Conservation (phyloP, 2,888 invertebrate species). For the Scrobipalpa atriplicella region DNA sequence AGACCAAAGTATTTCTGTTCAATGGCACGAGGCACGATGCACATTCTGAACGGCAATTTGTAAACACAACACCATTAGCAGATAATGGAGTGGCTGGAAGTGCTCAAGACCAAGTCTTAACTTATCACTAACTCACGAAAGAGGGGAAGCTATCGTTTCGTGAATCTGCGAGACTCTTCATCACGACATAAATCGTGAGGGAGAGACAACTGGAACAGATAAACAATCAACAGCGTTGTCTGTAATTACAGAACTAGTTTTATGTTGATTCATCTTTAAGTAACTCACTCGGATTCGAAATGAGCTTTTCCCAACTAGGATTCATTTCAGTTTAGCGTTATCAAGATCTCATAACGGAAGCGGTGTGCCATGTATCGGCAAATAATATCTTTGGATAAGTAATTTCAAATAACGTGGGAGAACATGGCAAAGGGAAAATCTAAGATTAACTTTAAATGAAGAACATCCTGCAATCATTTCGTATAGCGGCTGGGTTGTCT, state of each 20-base stretch:
- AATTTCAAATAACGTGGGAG: slow-evolving; percentile 11
- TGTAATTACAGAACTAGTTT: slow-evolving; percentile 38
- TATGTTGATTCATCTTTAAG: slow-evolving; percentile 31
- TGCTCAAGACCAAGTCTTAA: slow-evolving; percentile 32
- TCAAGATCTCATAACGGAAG: background rate
- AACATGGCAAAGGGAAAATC: background rate
- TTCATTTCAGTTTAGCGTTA: slow-evolving; percentile 4
- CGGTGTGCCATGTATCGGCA: background rate
- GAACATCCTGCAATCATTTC: slow-evolving; percentile 4
- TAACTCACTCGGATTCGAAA: slow-evolving; percentile 1
- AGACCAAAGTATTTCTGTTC: slow-evolving; percentile 16
- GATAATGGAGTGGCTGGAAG: slow-evolving; percentile 19
- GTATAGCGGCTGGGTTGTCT: background rate
- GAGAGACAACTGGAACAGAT: slow-evolving; percentile 41
- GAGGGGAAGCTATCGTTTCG: slow-evolving; percentile 65
- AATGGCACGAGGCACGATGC: slow-evolving; percentile 16
- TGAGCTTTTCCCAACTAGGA: slow-evolving; percentile 12
- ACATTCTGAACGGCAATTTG: slow-evolving; percentile 19
- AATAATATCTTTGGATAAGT: slow-evolving; percentile 11
- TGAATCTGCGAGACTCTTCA: slow-evolving; percentile 67
- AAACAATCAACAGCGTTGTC: slow-evolving; percentile 42
- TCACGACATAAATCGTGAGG: slow-evolving; percentile 60
- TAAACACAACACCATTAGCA: slow-evolving; percentile 21
- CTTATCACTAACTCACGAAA: slow-evolving; percentile 55
- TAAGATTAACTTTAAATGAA: background rate